Base-by-base conservation (phyloP, 2,797 vertebrate genomes). In the Schizothorax lantsangensis region DNA sequence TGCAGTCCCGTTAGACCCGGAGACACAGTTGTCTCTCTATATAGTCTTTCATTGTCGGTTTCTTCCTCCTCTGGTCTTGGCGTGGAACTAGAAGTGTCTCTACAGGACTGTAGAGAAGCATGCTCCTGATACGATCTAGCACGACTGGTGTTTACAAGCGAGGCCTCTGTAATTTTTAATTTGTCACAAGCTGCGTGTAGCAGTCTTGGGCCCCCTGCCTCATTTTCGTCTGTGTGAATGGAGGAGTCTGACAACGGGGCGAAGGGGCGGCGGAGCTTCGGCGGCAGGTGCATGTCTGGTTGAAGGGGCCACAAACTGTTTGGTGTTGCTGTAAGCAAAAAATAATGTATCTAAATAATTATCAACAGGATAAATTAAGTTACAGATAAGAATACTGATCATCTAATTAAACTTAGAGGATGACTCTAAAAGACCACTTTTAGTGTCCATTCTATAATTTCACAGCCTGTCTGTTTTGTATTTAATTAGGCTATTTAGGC, bases 71-170 rank as follows among this genome's bases (percentile, higher is more conserved):
- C 84, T 21, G 54, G 71, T 84, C 75, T 26, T 68, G 71, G 43
- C 57, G 64, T 40, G 62, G 45, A 33, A 54, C 68, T 38, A 19
- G 43, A 19, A 2, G 86, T 5, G 54, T 38, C 78, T 33, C 62
- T 73, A 30, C 64, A 49, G 21, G 72, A 74, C 30, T 81, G 71
- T 92, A 89, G 94, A 94, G 87, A 94, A 93, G 86, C 92, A 87
- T 95, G 95, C 80, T 96, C 95, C 17, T 94, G 93, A 89, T 96
- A 96, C 21, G 95, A 96, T 81, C 96, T 96, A 88, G 92, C 96
- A 90, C 95, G 95, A 90, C 95, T 96, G 93, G 96, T 96, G 95
- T 94, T 96, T 91, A 96, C 95, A 88, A 95, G 95, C 7, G 96
- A 95, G 52, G 95, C 95, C 88, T 97, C 96, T 88, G 93, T 95